phyloP scores from a whole-genome alignment of 1,140 invertebrate species.

The Pemphigus obesinymphae region DNA sequence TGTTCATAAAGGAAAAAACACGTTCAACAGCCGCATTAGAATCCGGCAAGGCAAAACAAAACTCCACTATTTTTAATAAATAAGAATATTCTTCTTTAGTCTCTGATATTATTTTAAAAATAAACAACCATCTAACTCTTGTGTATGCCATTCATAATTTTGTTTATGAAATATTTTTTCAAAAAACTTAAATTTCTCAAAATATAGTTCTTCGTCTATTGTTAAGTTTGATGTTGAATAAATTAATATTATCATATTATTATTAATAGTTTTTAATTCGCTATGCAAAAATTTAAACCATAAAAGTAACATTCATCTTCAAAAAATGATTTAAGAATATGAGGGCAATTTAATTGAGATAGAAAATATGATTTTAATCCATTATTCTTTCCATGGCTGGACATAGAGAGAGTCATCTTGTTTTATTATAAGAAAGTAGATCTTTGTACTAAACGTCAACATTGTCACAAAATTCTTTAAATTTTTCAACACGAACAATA shows the following conservation, averaged over 20 bases:
- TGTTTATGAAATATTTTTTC: too few relatives aligned
- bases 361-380: not conserved
- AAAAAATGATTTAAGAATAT: too few relatives aligned
- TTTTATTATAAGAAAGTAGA: not conserved
- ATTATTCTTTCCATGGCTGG: not conserved
- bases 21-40: not conserved
- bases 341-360: not conserved
- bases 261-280: too few relatives aligned
- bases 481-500: not conserved
- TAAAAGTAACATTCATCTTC: too few relatives aligned
- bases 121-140: not conserved
- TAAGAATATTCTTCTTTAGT: not conserved
- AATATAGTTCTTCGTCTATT: too few relatives aligned
- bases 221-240: too few relatives aligned
- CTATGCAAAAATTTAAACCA: too few relatives aligned
- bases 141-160: not conserved
- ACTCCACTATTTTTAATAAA: not conserved
- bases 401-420: not conserved
- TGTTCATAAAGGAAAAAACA: not conserved
- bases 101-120: not conserved
- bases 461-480: not conserved
- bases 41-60: not conserved
- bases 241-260: too few relatives aligned
- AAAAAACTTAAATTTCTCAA: too few relatives aligned
- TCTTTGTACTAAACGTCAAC: not conserved